A percentile compares a stretch with the other conserved stretches of the same genome.
Evolutionary conservation across 92 coral and sea anemone genomes (phyloP).

Genomic region (Zoanthus solanderi): DNA sequence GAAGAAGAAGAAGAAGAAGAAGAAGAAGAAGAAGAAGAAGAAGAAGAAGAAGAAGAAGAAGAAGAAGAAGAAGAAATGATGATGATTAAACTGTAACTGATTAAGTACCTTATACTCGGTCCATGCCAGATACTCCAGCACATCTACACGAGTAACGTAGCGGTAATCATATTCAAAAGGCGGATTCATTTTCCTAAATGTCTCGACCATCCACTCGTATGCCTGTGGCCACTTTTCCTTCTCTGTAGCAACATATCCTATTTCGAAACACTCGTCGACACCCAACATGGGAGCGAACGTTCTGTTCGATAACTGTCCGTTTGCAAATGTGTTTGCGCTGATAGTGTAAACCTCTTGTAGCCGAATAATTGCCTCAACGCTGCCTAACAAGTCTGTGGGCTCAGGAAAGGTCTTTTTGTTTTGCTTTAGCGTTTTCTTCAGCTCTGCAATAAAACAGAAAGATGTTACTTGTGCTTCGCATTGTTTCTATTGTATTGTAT

Average conservation of each 20-base stretch:
- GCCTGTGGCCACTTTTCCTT: constrained; percentile 69
- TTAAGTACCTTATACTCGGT: constrained; percentile 88
- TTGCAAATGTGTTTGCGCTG: constrained; percentile 74
- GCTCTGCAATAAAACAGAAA: constrained; percentile 51
- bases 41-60: background rate
- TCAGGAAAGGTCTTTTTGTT: constrained; percentile 75
- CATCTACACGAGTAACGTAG: constrained; percentile 58
- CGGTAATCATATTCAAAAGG: constrained; percentile 74
- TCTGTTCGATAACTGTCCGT: constrained; percentile 71
- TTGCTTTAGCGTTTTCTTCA: constrained; percentile 58
- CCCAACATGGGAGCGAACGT: constrained; percentile 73
- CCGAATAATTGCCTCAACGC: constrained; percentile 85
- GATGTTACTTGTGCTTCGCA: background rate
- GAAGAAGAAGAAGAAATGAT: background rate
- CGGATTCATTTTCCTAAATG: constrained; percentile 69
- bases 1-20: background rate
- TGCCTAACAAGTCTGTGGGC: constrained; percentile 77
- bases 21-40: background rate
- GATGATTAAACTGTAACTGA: background rate
- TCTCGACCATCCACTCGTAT: constrained; percentile 82
- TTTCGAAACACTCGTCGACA: constrained; percentile 88
- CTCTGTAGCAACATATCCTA: constrained; percentile 78
- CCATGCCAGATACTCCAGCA: constrained; percentile 92
- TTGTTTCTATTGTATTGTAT: too few species aligned
- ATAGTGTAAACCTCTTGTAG: constrained; percentile 90